Percentiles rank a stretch among this genome's conserved stretches.
phyloP scores from a whole-genome alignment of 2,797 vertebrate species.

The Pseudocheirus occidentalis region DNA sequence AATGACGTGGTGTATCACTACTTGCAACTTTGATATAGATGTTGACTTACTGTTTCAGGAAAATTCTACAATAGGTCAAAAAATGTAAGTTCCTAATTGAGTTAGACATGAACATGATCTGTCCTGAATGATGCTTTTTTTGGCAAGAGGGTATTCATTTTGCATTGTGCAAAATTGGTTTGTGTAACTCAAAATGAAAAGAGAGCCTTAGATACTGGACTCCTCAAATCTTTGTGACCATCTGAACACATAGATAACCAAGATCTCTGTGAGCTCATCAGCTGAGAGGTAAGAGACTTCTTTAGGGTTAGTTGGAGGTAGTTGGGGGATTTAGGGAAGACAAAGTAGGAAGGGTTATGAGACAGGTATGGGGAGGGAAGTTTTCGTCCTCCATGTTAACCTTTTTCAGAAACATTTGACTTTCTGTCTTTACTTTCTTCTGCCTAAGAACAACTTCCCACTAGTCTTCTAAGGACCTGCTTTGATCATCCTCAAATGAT shows the following conservation, averaged over 20 bases:
- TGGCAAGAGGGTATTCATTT: not conserved
- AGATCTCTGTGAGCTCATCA: not conserved
- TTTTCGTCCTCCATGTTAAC: not conserved
- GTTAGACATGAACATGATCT: not conserved
- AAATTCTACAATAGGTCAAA: conserved; percentile 98
- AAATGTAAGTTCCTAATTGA: conserved; percentile 90
- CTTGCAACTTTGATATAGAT: conserved; percentile 96
- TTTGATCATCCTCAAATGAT: not conserved
- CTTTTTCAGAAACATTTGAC: not conserved
- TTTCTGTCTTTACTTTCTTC: not conserved
- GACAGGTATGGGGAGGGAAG: not conserved
- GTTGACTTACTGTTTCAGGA: conserved; percentile 98
- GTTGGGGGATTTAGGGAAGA: not conserved
- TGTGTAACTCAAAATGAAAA: not conserved
- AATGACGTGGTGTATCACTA: conserved; percentile 99
- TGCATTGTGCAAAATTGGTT: not conserved
- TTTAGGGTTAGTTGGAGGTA: not conserved
- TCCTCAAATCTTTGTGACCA: not conserved
- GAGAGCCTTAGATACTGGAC: not conserved
- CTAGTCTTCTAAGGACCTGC: not conserved
- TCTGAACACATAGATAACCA: not conserved
- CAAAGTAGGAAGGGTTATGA: not conserved
- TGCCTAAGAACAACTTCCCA: not conserved
- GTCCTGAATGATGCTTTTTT: not conserved
- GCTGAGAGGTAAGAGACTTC: not conserved